phyloP scores from a whole-genome alignment of 2,888 invertebrate genomes.

The Eurois occulta region DNA sequence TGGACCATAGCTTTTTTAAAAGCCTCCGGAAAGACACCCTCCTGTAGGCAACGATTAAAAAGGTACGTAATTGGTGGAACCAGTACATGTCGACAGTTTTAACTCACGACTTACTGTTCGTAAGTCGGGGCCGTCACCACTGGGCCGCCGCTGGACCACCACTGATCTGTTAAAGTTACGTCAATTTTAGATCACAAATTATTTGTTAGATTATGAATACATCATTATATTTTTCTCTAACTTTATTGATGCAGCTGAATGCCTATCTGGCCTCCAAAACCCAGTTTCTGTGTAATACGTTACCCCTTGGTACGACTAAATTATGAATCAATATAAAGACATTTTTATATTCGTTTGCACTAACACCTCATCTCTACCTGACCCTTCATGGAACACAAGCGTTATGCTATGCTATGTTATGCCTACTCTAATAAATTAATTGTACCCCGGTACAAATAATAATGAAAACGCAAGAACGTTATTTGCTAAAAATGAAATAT shows the following conservation, averaged over 20 bases:
- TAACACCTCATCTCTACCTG: too few relatives aligned
- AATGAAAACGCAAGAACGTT: slow-evolving; percentile 12
- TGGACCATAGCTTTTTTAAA: too few relatives aligned
- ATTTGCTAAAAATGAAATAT: slow-evolving; percentile 15
- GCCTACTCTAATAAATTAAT: not conserved
- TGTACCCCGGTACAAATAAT: not conserved
- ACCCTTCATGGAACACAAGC: not conserved
- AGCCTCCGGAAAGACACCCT: too few relatives aligned
- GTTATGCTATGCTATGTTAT: not conserved
- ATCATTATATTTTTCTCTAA: not conserved
- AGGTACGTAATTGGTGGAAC: too few relatives aligned
- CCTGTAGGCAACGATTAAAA: too few relatives aligned
- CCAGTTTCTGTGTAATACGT: not conserved
- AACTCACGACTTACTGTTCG: too few relatives aligned
- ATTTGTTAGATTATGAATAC: not conserved
- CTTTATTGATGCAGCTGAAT: not conserved
- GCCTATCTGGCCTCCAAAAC: not conserved
- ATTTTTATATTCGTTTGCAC: too few relatives aligned
- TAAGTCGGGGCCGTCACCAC: too few relatives aligned
- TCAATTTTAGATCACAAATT: not conserved
- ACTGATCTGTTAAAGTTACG: not conserved
- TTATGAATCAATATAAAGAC: not conserved
- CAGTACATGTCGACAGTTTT: too few relatives aligned
- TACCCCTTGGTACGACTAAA: not conserved
- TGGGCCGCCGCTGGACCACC: too few relatives aligned